These are phyloP conservation scores for Ceratina calcarata DNA, from an alignment of 1,140 invertebrate genomes.

Conservation along the genomic window DNA sequence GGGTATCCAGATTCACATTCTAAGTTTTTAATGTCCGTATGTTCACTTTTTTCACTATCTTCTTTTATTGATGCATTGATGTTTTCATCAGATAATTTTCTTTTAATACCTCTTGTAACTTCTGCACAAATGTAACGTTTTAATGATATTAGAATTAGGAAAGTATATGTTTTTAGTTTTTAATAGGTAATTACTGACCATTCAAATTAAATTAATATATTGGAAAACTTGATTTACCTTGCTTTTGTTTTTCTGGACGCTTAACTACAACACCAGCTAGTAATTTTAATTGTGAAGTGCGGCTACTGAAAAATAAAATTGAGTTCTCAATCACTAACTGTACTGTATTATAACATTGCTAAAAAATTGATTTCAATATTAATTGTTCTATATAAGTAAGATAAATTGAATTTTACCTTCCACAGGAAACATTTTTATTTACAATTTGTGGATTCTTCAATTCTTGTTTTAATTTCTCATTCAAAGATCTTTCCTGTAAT, in stretches of 20 bases:
- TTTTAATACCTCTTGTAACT: constrained; percentile 75
- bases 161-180: background rate
- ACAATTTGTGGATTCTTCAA: constrained; percentile 75
- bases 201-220: constrained; percentile 36
- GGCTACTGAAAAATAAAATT: constrained; percentile 64
- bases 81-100: constrained; percentile 82
- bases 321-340: constrained; percentile 32
- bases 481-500: constrained; percentile 87
- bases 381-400: background rate
- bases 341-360: constrained; percentile 26
- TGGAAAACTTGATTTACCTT: constrained; percentile 68
- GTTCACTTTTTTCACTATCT: constrained; percentile 41
- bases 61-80: constrained; percentile 50
- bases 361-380: background rate
- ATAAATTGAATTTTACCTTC: constrained; percentile 63
- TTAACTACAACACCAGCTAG: constrained; percentile 83
- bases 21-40: constrained; percentile 39
- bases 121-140: constrained; percentile 23
- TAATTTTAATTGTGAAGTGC: constrained; percentile 82
- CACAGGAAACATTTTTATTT: constrained; percentile 68
- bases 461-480: constrained; percentile 84
- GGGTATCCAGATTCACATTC: constrained; percentile 20
- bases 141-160: background rate
- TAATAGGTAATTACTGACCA: background rate
- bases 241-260: constrained; percentile 80